phyloP scores from a whole-genome alignment of 2,113 vertebrate genomes.

The Thymallus thymallus region DNA sequence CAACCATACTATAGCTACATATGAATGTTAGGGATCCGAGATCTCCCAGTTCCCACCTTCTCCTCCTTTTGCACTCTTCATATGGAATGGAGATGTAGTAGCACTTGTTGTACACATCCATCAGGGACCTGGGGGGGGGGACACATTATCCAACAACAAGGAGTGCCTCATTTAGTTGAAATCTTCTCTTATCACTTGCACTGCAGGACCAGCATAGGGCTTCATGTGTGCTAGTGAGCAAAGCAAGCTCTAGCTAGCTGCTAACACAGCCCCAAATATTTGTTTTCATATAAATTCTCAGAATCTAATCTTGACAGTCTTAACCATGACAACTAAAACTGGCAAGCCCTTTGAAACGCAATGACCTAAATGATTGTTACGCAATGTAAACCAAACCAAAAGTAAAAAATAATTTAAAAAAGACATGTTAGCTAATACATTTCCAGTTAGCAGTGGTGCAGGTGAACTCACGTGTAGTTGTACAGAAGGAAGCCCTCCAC shows the following conservation, averaged over 20 bases:
- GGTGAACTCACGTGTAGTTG: slow-evolving; percentile 70
- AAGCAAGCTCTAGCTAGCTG: neutral
- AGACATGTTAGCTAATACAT: no score
- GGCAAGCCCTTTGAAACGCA: no score
- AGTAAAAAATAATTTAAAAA: no score
- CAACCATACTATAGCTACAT: neutral
- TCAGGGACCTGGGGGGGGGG: slow-evolving; percentile 63
- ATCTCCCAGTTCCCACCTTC: slow-evolving; percentile 59
- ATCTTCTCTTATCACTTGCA: slow-evolving; percentile 29
- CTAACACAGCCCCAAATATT: neutral
- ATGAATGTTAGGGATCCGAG: neutral
- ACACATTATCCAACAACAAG: neutral
- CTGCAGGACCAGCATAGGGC: slow-evolving; percentile 9
- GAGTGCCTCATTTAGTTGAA: slow-evolving; percentile 40
- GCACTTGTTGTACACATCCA: slow-evolving; percentile 70
- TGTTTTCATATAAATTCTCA: neutral
- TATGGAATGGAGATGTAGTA: slow-evolving; percentile 77
- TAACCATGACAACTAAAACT: no score
- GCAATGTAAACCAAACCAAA: no score
- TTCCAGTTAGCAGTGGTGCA: no score
- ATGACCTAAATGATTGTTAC: no score
- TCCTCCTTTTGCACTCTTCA: slow-evolving; percentile 77
- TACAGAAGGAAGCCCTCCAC: slow-evolving; percentile 81
- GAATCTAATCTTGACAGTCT: slow-evolving; percentile 14
- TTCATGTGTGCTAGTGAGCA: neutral